Conservation (phyloP, 2,113 vertebrate species). For the Ictidomys tridecemlineatus region DNA sequence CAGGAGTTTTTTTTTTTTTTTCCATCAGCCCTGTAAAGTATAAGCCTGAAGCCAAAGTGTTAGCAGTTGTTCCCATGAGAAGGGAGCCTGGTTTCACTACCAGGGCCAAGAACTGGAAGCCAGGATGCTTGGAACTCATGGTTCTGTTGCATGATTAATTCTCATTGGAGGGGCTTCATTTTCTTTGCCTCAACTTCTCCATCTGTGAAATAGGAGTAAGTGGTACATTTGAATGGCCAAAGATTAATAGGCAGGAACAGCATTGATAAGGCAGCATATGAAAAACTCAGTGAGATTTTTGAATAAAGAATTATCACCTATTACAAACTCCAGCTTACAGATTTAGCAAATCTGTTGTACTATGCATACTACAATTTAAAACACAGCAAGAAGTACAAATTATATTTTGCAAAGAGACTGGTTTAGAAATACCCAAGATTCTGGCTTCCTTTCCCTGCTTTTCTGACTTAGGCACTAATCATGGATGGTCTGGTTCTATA, state of each 20-base stretch:
- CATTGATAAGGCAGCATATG: neutral
- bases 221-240: neutral
- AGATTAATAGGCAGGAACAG: neutral
- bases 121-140: neutral
- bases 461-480: neutral
- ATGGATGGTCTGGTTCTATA: too few species aligned
- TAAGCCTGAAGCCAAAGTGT: conserved; percentile 41
- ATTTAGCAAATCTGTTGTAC: neutral
- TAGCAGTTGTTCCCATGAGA: conserved; percentile 28
- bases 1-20: neutral
- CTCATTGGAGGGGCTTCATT: neutral
- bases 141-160: neutral
- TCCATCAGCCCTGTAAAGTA: conserved; percentile 21
- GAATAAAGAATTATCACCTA: neutral
- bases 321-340: neutral
- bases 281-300: conserved; percentile 21
- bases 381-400: neutral
- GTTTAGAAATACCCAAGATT: neutral
- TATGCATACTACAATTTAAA: conserved; percentile 36
- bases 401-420: conserved; percentile 41
- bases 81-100: neutral
- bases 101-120: neutral
- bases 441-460: neutral
- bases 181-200: neutral
- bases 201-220: conserved; percentile 23